Conservation (phyloP, 2,888 invertebrate genomes). For the Oligia fasciuncula region DNA sequence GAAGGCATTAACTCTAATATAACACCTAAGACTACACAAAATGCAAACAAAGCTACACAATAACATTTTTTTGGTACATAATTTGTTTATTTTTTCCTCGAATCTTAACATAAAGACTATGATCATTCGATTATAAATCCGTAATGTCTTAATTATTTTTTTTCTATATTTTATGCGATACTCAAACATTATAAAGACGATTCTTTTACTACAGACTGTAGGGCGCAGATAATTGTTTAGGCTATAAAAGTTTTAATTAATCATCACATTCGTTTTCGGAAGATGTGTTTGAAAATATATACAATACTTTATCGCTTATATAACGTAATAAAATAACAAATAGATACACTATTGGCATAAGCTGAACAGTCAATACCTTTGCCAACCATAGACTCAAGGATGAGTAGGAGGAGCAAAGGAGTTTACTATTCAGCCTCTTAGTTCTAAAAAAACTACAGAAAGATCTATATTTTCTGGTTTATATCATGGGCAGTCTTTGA, state of each 20-base stretch:
- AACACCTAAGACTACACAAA: constrained; percentile 66
- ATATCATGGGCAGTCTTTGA: constrained; percentile 74
- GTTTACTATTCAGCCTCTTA: constrained; percentile 40
- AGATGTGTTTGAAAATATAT: constrained; percentile 11
- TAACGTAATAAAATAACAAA: background rate
- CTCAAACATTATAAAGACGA: constrained; percentile 11
- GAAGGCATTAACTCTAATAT: constrained; percentile 54
- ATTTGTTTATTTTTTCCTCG: constrained; percentile 48
- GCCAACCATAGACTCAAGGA: constrained; percentile 15
- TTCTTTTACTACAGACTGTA: background rate
- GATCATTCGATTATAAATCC: constrained; percentile 33
- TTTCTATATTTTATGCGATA: constrained; percentile 21
- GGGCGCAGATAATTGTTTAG: constrained; percentile 15
- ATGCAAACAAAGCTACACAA: constrained; percentile 68
- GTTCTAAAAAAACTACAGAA: constrained; percentile 62
- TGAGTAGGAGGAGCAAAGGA: constrained; percentile 28
- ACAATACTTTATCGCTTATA: constrained; percentile 35
- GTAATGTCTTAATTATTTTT: background rate
- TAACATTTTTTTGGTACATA: constrained; percentile 66
- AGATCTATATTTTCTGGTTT: constrained; percentile 68
- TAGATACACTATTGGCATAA: constrained; percentile 3
- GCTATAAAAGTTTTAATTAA: constrained; percentile 11
- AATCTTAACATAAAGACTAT: constrained; percentile 50
- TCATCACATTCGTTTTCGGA: constrained; percentile 30
- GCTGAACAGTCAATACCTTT: constrained; percentile 35